phyloP scores from a whole-genome alignment of 37 sponge, comb jelly and placozoan species.

The Aplysina aerophoba region DNA sequence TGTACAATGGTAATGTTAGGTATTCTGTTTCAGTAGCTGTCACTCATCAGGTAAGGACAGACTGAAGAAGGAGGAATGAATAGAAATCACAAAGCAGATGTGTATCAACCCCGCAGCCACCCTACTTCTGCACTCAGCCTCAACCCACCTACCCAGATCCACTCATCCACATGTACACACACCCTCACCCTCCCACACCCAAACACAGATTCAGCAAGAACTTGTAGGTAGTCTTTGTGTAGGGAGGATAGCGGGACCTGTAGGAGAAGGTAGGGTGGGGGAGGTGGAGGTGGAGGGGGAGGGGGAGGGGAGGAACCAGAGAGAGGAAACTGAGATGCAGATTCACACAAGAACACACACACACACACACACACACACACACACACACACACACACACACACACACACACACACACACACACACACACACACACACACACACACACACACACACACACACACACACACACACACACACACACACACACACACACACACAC shows the following conservation, averaged over 20 bases:
- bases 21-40: no score
- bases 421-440: slow-evolving; percentile 2
- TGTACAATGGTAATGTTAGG: no score
- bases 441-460: slow-evolving; percentile 30
- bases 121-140: no score
- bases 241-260: slow-evolving; percentile 75
- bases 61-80: no score
- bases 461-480: background rate
- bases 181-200: no score
- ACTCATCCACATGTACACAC: no score
- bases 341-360: background rate
- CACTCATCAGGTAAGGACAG: no score
- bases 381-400: slow-evolving; percentile 18
- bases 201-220: no score
- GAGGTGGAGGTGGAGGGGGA: background rate
- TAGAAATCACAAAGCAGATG: no score
- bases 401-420: slow-evolving; percentile 23
- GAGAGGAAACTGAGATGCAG: background rate
- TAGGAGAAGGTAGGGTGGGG: background rate
- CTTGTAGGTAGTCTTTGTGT: slow-evolving; percentile 35
- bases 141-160: no score
- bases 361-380: background rate
- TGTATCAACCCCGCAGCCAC: no score
- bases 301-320: background rate
- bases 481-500: no score